Base-by-base conservation (phyloP, 2,888 invertebrate species). In the Byasa hedistus region DNA sequence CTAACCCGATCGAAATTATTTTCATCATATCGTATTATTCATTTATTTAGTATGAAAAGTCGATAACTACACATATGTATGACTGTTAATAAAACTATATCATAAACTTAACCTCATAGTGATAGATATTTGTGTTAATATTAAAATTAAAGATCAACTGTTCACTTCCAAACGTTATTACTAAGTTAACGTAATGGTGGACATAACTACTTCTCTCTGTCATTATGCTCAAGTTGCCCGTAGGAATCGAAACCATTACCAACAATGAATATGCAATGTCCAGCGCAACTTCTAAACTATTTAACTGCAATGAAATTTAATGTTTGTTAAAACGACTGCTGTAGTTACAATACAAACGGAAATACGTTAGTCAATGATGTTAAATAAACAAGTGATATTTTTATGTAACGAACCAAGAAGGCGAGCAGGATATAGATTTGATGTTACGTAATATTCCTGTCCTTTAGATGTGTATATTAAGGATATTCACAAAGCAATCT, bases 241-340 rank as follows among this genome's bases (percentile, higher is more conserved):
- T 19, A 48, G 56, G 24, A 57, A 57, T 57, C 36, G 57, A 57
- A n/a, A 36, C 36, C 12, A 32, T 57, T 36, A 27, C 27, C 57
- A 24, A 21, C 57, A 36, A 57, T 36, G 24, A 57, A 36, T 57
- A 32, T 57, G 48, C 56, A 44, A 39, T 22, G 15, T 27, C 19
- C 48, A 57, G 62, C 27, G 48, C 44, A 57, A 57, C 21, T 57
- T 57, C 57, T 21, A 21, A 48, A 63, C 44, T 48, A 57, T 57
- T 57, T 27, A 63, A 63, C 62, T 63, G 56, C 44, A 48, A 63
- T 63, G n/a, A 44, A 56, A 57, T 39, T 56, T 56, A 57, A 48
- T 24, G 57, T 48, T 56, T 63, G 62, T 63, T 57, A 21, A 7
- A 56, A 56, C 62, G 27, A 57, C 57, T 44, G 23, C 21, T 24